Conservation (phyloP, 2,113 vertebrate species). For the Rhinopithecus roxellana region DNA sequence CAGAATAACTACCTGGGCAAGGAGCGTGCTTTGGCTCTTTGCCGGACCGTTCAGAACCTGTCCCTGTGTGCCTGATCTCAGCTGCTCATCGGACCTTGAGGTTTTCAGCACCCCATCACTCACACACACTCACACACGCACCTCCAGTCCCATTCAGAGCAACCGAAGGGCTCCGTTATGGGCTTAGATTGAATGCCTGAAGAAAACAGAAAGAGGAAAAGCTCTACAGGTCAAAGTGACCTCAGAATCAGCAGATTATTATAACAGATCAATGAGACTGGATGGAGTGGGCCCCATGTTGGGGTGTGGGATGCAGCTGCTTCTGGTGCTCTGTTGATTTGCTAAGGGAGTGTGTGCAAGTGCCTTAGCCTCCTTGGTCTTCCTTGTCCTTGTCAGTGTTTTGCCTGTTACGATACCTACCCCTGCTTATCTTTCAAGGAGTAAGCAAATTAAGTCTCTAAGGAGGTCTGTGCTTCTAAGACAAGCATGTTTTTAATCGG, state of each 20-base stretch:
- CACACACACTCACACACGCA: no score
- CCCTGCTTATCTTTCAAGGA: not conserved
- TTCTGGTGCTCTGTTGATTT: fast-evolving
- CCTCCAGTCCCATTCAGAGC: not conserved
- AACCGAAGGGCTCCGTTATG: not conserved
- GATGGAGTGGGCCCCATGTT: fast-evolving
- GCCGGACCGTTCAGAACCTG: not conserved
- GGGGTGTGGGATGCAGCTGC: no score
- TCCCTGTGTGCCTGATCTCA: not conserved
- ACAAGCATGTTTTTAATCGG: not conserved
- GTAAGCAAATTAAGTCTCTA: not conserved
- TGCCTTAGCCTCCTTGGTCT: not conserved
- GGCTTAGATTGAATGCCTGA: no score
- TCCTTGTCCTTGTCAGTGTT: not conserved
- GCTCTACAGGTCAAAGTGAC: not conserved
- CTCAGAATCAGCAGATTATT: not conserved
- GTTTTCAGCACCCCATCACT: not conserved
- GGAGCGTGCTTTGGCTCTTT: not conserved
- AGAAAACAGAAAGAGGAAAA: not conserved
- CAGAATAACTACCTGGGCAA: not conserved
- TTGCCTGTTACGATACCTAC: not conserved
- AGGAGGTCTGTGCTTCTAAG: not conserved
- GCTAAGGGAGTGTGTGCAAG: not conserved
- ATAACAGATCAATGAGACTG: not conserved
- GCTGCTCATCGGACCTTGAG: not conserved